A percentile compares a stretch with the other conserved stretches of the same genome.
These are phyloP conservation scores for Pogonocherus hispidulus DNA, from an alignment of 2,888 invertebrate genomes.

Conservation along the genomic window DNA sequence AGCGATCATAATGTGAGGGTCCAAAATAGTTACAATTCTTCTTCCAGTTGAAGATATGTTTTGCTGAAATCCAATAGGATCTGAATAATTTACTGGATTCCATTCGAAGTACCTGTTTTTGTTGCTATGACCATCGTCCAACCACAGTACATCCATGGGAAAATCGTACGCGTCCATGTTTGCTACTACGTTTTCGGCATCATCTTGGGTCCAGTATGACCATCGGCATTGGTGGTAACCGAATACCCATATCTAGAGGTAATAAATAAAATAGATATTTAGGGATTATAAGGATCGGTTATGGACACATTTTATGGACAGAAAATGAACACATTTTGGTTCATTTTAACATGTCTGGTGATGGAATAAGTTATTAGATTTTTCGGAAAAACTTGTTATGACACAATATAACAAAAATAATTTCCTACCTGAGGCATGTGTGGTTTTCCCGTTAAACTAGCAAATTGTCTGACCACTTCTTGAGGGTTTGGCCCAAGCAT, in stretches of 20 bases:
- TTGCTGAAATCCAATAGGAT: slow-evolving; percentile 83
- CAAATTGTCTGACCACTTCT: slow-evolving; percentile 89
- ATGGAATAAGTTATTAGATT: no score
- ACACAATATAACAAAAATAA: no score
- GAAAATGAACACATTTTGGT: no score
- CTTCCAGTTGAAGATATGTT: slow-evolving; percentile 89
- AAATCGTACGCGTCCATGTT: slow-evolving; percentile 91
- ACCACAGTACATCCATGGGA: slow-evolving; percentile 96
- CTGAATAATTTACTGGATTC: slow-evolving; percentile 88
- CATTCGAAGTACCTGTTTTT: slow-evolving; percentile 86
- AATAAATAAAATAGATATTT: neutral
- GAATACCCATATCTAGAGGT: slow-evolving; percentile 51
- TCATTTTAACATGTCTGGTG: neutral
- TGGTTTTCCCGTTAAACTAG: slow-evolving; percentile 85
- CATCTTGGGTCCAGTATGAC: slow-evolving; percentile 97
- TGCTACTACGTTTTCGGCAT: slow-evolving; percentile 85
- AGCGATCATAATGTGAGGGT: slow-evolving; percentile 97
- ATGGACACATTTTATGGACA: no score
- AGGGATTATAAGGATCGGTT: no score
- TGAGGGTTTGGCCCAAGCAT: slow-evolving; percentile 87
- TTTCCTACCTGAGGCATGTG: slow-evolving; percentile 75
- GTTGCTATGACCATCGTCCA: slow-evolving; percentile 98
- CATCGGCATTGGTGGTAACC: slow-evolving; percentile 57
- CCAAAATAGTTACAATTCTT: slow-evolving; percentile 92
- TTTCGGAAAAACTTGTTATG: neutral